Percentiles rank a stretch among this genome's conserved stretches.
Conservation (phyloP, 64 coral and sea anemone genomes). For the Montipora capricornis region DNA sequence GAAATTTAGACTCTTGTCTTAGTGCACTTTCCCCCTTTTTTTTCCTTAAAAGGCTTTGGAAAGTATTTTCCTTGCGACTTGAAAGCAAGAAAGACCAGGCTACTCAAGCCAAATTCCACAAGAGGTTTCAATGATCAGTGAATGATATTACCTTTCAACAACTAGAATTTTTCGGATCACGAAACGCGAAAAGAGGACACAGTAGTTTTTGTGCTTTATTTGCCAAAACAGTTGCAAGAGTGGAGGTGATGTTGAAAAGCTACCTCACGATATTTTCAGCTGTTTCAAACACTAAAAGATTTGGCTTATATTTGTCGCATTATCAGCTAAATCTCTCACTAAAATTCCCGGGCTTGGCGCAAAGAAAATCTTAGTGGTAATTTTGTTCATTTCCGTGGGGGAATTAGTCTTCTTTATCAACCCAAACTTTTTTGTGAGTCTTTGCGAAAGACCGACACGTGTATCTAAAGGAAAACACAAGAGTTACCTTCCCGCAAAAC, state of each 20-base stretch:
- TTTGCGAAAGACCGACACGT: background rate
- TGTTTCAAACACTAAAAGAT: background rate
- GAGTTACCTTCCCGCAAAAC: background rate
- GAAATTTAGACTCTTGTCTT: background rate
- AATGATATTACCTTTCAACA: background rate
- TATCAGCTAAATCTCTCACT: background rate
- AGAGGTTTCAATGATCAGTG: background rate
- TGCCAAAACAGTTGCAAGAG: background rate
- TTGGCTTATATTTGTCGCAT: background rate
- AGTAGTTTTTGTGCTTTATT: conserved; percentile 15
- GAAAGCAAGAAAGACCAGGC: too few species aligned
- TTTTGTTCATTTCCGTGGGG: too few species aligned
- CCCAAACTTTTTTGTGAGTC: background rate
- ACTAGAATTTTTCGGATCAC: background rate
- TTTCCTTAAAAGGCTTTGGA: background rate
- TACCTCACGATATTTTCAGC: background rate
- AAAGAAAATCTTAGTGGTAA: background rate
- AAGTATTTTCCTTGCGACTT: background rate
- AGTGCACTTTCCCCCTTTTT: background rate
- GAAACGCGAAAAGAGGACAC: background rate
- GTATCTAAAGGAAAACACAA: background rate
- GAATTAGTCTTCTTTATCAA: background rate
- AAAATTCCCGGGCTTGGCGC: background rate
- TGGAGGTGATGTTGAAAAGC: too few species aligned
- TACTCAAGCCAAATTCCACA: conserved; percentile 17